Conservation (phyloP, 2,888 invertebrate genomes). For the Hirtodrosophila trivittata region DNA sequence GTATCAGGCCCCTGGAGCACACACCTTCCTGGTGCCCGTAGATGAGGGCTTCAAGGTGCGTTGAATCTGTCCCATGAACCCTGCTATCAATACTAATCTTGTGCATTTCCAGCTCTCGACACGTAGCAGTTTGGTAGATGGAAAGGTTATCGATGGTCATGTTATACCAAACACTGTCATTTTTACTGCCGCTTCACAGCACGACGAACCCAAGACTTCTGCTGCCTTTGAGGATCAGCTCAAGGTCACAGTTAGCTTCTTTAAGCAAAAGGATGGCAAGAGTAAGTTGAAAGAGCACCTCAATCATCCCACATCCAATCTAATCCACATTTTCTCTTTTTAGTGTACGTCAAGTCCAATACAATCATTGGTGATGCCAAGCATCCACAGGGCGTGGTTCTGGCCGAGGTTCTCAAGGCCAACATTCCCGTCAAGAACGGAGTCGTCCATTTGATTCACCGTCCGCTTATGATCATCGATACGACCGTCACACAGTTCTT, state of each 20-base stretch:
- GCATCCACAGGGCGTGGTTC: constrained; percentile 92
- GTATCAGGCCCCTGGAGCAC: constrained; percentile 90
- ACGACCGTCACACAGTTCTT: constrained; percentile 93
- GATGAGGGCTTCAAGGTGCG: constrained; percentile 94
- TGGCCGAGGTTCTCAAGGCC: constrained; percentile 93
- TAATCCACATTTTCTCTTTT: constrained; percentile 1
- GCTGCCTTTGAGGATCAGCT: constrained; percentile 92
- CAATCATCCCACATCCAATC: not conserved
- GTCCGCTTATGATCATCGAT: constrained; percentile 95
- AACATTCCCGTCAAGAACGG: constrained; percentile 97
- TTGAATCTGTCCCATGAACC: not conserved
- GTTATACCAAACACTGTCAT: constrained; percentile 94
- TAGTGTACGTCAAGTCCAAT: constrained; percentile 93
- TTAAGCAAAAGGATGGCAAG: constrained; percentile 88
- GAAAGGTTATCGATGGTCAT: constrained; percentile 94
- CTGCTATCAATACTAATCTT: no score
- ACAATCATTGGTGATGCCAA: constrained; percentile 90
- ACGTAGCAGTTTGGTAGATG: constrained; percentile 90
- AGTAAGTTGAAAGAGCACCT: constrained; percentile 84
- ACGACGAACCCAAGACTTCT: constrained; percentile 90
- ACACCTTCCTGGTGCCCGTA: constrained; percentile 95
- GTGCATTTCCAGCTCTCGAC: constrained; percentile 87
- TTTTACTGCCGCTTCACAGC: constrained; percentile 92
- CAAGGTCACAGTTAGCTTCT: constrained; percentile 92
- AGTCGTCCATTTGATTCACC: constrained; percentile 95